phyloP scores from a whole-genome alignment of 2,113 vertebrate genomes.

The Sylvilagus bachmani region DNA sequence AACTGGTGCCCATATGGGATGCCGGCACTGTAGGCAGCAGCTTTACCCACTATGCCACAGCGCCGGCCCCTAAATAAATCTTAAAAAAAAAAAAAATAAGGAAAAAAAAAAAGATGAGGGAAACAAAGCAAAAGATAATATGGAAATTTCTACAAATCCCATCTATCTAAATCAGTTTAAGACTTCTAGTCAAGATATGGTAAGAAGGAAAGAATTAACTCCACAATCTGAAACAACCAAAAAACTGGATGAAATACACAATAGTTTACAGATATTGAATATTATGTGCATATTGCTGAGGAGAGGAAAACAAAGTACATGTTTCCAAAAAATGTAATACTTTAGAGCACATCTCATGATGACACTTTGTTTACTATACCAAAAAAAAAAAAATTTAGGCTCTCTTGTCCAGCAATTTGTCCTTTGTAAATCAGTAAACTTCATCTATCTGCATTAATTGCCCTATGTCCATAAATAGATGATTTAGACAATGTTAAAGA shows the following conservation, averaged over 20 bases:
- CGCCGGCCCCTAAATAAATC: too few species aligned
- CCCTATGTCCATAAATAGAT: constrained; percentile 7
- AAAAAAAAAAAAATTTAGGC: constrained; percentile 34
- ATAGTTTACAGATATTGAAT: not conserved
- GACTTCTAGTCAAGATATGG: not conserved
- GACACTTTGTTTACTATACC: not conserved
- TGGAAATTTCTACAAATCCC: not conserved
- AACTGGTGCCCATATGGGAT: too few species aligned
- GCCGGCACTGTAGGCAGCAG: too few species aligned
- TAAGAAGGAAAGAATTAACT: not conserved
- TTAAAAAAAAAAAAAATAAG: too few species aligned
- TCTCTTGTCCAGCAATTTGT: not conserved
- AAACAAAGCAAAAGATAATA: too few species aligned
- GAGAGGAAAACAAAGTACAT: not conserved
- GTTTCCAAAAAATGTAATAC: not conserved
- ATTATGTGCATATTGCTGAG: not conserved
- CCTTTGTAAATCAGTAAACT: not conserved
- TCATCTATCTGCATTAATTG: not conserved
- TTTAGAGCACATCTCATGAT: not conserved
- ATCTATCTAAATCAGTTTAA: not conserved
- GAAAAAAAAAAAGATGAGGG: too few species aligned
- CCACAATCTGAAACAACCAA: not conserved
- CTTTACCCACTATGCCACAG: too few species aligned
- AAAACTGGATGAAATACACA: not conserved
- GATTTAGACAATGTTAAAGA: not conserved